Evolutionary conservation across 1,140 invertebrate species (phyloP), one percentile per base, ranked within the genome.

Genomic region (Drosophila lacteicornis): DNA sequence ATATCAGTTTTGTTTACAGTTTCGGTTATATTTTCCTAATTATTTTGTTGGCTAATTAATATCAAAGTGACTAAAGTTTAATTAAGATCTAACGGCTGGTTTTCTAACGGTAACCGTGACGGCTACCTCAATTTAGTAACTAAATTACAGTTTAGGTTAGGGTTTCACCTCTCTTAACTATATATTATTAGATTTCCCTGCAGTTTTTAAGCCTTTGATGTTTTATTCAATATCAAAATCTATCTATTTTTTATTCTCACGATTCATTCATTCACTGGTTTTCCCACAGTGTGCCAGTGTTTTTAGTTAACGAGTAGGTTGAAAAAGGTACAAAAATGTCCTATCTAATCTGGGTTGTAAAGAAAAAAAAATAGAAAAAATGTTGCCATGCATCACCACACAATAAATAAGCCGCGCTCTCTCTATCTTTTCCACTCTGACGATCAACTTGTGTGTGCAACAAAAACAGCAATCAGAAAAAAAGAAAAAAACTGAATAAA

Each of bases 261-360:
- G 7, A 22, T 36, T 55, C 19, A 55, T 38, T 55, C 13, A 38
- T 38, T 55, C 11, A 22, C 19, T 55, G 13, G 2, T 38, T 55
- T 55, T 15, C 17, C 51, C 33, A 55, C 51, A 38, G 51, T 55
- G 33, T 55, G 0, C 15, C 3, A 19, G 30, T 33, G 11, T 53
- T 53, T 36, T 11, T 40, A 40, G 13, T 25, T 56, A 40, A 40
- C 36, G 36, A 36, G 36, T 22, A 56, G 19, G 6, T 15, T 42
- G 33, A 13, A 36, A 25, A 22, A 11, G 11, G 30, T n/a, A 45
- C 15, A 25, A 55, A 69, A 33, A 58, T 25, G 5, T 9, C 58
- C 45, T 86, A 86, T 86, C 83, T 86, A 70, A 86, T 87, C 83
- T 69, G 68, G 57, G 75, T 63, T 78, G 80, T 80, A 65, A 53